These are phyloP conservation scores for Hydrocynus forskahlii DNA, from an alignment of 2,797 vertebrate genomes.

Conservation along the genomic window DNA sequence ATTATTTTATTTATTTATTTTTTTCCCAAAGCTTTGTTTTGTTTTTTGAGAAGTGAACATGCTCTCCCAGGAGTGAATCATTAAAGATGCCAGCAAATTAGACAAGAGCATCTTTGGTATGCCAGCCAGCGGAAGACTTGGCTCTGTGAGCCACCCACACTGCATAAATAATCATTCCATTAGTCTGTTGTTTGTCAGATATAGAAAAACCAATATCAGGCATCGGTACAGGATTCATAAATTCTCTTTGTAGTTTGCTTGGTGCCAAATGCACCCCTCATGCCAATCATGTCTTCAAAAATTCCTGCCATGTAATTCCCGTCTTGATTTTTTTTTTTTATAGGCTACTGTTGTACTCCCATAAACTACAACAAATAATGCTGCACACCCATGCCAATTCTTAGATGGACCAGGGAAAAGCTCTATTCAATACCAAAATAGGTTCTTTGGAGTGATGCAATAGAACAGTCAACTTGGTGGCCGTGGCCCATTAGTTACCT, in stretches of 20 bases:
- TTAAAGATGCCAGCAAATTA: constrained; percentile 66
- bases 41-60: constrained; percentile 63
- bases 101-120: constrained; percentile 56
- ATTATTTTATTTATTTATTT: constrained; percentile 51
- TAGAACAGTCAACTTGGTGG: neutral
- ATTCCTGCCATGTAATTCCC: neutral
- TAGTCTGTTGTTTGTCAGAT: constrained; percentile 62
- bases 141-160: constrained; percentile 65
- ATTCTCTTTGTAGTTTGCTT: constrained; percentile 35
- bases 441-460: neutral
- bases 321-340: neutral
- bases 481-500: too few species aligned
- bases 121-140: constrained; percentile 66
- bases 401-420: neutral
- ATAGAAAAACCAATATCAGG: constrained; percentile 58
- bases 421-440: neutral
- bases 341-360: neutral
- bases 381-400: neutral
- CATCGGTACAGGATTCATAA: constrained; percentile 57
- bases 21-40: constrained; percentile 53
- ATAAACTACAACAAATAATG: neutral
- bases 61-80: constrained; percentile 68
- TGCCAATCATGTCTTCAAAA: neutral
- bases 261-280: neutral
- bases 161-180: constrained; percentile 77